Percentiles rank a stretch among this genome's conserved stretches.
Conservation (phyloP, 1,140 invertebrate species). For the Drosophila baimaii region DNA sequence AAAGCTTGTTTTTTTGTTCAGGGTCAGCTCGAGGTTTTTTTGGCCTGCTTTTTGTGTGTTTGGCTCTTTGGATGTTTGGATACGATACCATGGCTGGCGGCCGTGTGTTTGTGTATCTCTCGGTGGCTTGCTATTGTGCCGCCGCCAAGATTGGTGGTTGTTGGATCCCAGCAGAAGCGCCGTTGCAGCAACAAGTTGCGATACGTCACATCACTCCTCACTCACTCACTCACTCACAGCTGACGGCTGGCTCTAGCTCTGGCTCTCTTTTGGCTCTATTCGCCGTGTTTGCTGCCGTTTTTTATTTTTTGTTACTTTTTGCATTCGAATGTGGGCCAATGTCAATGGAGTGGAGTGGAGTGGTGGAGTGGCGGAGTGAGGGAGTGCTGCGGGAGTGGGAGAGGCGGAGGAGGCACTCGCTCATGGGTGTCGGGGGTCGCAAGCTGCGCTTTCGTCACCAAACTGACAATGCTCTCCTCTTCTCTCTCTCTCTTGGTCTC, state of each 20-base stretch:
- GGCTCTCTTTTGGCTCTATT: conserved; percentile 28
- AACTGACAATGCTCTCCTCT: conserved; percentile 9
- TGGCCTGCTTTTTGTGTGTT: conserved; percentile 41
- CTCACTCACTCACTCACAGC: conserved; percentile 24
- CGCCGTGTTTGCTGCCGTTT: conserved; percentile 23
- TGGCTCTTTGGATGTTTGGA: conserved; percentile 42
- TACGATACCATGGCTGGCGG: conserved; percentile 22
- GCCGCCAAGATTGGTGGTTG: conserved; percentile 12
- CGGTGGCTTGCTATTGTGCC: conserved; percentile 20
- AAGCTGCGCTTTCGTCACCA: conserved; percentile 64
- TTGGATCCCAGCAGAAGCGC: conserved; percentile 42
- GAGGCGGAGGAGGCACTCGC: conserved; percentile 47
- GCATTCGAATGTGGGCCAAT: conserved; percentile 80
- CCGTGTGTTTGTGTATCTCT: conserved; percentile 32
- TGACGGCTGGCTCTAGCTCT: conserved; percentile 27
- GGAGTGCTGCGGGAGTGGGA: conserved; percentile 60
- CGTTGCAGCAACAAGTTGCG: conserved; percentile 60
- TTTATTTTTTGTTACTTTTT: conserved; percentile 56
- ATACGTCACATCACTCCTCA: conserved; percentile 46
- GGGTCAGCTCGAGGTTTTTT: conserved; percentile 50
- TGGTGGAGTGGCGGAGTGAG: conserved; percentile 67
- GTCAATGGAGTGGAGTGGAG: conserved; percentile 71
- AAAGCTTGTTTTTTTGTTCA: conserved; percentile 51
- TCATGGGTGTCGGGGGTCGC: conserved; percentile 78
- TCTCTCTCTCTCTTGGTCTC: background rate